Percentiles rank a stretch among this genome's conserved stretches.
phyloP scores from a whole-genome alignment of 1,140 invertebrate species.

The Pissodes strobi region DNA sequence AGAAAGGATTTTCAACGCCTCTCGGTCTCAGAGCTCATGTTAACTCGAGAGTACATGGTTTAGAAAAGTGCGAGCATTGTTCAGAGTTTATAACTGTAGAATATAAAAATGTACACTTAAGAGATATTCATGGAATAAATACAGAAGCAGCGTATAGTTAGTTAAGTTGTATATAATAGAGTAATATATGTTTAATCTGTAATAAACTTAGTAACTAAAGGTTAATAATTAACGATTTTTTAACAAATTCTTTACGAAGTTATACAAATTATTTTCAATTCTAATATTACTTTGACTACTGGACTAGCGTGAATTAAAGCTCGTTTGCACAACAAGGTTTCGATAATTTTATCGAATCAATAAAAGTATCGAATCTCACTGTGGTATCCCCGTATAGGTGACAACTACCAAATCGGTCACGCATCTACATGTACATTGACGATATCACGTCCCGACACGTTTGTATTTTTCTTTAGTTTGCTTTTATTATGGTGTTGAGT shows the following conservation, averaged over 20 bases:
- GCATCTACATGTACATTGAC: too few species aligned
- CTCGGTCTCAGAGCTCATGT: constrained; percentile 26
- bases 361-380: too few species aligned
- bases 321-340: too few species aligned
- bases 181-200: background rate
- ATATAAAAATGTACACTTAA: constrained; percentile 28
- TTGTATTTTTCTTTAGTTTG: too few species aligned
- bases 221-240: background rate
- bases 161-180: background rate
- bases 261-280: background rate
- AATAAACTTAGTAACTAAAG: background rate
- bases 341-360: too few species aligned
- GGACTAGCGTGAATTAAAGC: too few species aligned
- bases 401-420: too few species aligned
- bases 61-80: constrained; percentile 28
- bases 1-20: constrained; percentile 24
- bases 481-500: too few species aligned
- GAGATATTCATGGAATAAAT: constrained; percentile 22
- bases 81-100: constrained; percentile 28
- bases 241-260: background rate
- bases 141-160: background rate
- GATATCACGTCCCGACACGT: too few species aligned
- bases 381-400: too few species aligned
- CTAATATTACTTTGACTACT: background rate
- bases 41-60: constrained; percentile 26